phyloP scores from a whole-genome alignment of 2,797 vertebrate genomes.

The Microchirus variegatus region DNA sequence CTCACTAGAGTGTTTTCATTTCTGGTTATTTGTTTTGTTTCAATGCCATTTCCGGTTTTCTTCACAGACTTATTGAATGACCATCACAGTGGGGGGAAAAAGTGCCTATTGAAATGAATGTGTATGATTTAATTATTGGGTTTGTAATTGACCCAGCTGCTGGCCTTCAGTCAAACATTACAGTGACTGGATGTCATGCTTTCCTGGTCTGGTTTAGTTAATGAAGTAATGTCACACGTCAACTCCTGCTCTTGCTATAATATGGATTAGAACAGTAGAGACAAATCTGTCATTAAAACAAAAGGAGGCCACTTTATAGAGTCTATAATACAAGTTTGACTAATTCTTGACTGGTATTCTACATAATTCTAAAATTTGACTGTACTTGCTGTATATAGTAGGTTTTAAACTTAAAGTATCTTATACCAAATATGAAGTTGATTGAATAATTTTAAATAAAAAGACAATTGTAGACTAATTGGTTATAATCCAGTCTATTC shows the following conservation, averaged over 20 bases:
- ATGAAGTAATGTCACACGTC: background rate
- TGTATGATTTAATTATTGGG: slow-evolving; percentile 12
- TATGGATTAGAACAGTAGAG: too few relatives aligned
- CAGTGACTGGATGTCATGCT: background rate
- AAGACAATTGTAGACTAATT: too few relatives aligned
- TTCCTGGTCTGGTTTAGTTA: slow-evolving; percentile 1
- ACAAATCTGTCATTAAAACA: too few relatives aligned
- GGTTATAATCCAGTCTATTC: too few relatives aligned
- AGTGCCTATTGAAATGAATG: slow-evolving; percentile 5
- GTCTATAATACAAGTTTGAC: too few relatives aligned
- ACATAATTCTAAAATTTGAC: too few relatives aligned
- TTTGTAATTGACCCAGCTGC: slow-evolving; percentile 2
- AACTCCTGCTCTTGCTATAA: background rate
- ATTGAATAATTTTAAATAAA: too few relatives aligned
- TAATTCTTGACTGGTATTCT: too few relatives aligned
- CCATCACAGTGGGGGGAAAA: background rate
- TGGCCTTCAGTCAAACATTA: background rate
- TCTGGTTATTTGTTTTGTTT: background rate
- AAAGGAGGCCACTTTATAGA: too few relatives aligned
- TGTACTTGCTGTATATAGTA: too few relatives aligned
- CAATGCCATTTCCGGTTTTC: background rate
- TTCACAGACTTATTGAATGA: background rate
- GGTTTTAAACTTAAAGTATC: too few relatives aligned
- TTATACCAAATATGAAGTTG: too few relatives aligned
- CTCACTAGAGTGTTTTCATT: background rate